These are phyloP conservation scores for Venturia canescens DNA, from an alignment of 1,140 invertebrate species.

Conservation along the genomic window DNA sequence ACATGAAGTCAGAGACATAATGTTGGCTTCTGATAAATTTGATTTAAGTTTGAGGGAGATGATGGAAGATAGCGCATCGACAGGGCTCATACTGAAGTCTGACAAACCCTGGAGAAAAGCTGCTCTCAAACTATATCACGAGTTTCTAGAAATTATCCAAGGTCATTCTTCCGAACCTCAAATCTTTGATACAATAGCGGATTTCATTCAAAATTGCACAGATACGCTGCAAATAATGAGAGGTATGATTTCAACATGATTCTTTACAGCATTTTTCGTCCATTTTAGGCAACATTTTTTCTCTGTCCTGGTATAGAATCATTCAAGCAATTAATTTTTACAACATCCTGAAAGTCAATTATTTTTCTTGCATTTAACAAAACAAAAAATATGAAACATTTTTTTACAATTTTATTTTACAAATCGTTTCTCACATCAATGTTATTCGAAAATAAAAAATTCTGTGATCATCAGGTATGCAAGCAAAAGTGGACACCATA, in stretches of 20 bases:
- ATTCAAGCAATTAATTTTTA: too few relatives aligned
- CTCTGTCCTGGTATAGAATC: too few relatives aligned
- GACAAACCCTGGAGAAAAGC: slow-evolving; percentile 76
- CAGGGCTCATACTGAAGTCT: slow-evolving; percentile 74
- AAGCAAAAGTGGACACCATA: slow-evolving; percentile 78
- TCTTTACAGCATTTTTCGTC: too few relatives aligned
- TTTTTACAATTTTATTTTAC: neutral
- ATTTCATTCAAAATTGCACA: slow-evolving; percentile 78
- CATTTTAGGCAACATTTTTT: too few relatives aligned
- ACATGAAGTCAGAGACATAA: slow-evolving; percentile 67
- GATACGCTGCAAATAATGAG: slow-evolving; percentile 76
- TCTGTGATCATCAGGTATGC: slow-evolving; percentile 77
- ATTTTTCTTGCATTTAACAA: neutral
- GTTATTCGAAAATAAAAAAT: neutral
- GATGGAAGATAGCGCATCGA: slow-evolving; percentile 72
- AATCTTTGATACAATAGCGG: slow-evolving; percentile 78
- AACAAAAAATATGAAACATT: neutral
- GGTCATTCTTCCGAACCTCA: slow-evolving; percentile 75
- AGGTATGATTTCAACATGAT: slow-evolving; percentile 61
- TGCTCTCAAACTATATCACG: slow-evolving; percentile 77
- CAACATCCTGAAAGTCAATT: too few relatives aligned
- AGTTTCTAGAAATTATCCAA: slow-evolving; percentile 80
- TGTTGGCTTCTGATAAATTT: slow-evolving; percentile 57
- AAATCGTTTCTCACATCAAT: neutral
- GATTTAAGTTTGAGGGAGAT: slow-evolving; percentile 69